Conservation (phyloP, 1,140 invertebrate species). For the Gonatopus flavifemur region DNA sequence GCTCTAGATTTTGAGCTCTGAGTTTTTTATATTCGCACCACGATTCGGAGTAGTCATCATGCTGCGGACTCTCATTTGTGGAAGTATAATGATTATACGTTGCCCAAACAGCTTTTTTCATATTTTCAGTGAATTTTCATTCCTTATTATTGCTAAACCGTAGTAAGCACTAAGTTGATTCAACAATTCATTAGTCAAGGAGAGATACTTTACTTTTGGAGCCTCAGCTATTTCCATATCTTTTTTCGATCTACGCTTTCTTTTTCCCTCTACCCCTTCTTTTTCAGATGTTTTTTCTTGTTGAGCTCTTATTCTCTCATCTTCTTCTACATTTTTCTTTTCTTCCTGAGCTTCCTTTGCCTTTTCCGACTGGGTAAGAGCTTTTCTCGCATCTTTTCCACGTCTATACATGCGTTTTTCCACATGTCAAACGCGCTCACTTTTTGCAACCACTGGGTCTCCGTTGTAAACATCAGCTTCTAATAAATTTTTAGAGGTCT, state of each 20-base stretch:
- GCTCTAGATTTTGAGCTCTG: not conserved
- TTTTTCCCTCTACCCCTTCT: too few species aligned
- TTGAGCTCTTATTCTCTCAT: too few species aligned
- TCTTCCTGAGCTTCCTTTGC: not conserved
- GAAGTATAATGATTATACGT: not conserved
- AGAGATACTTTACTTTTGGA: too few species aligned
- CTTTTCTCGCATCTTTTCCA: not conserved
- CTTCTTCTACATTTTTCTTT: not conserved
- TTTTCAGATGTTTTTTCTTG: too few species aligned
- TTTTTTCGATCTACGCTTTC: too few species aligned
- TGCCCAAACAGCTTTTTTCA: not conserved
- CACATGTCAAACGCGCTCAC: conserved; percentile 18
- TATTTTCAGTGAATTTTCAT: not conserved
- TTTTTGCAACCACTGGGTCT: conserved; percentile 17
- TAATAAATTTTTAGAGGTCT: conserved; percentile 12
- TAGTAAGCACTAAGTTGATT: not conserved
- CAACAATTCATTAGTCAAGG: not conserved
- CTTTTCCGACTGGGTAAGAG: not conserved
- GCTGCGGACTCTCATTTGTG: not conserved
- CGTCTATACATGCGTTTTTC: not conserved
- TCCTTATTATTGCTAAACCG: too few species aligned
- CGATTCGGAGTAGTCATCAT: not conserved
- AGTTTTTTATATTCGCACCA: not conserved
- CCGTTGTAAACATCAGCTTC: conserved; percentile 12
- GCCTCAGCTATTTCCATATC: too few species aligned